Percentiles rank a stretch among this genome's conserved stretches.
phyloP scores from a whole-genome alignment of 2,113 vertebrate genomes.

The Collichthys lucidus region DNA sequence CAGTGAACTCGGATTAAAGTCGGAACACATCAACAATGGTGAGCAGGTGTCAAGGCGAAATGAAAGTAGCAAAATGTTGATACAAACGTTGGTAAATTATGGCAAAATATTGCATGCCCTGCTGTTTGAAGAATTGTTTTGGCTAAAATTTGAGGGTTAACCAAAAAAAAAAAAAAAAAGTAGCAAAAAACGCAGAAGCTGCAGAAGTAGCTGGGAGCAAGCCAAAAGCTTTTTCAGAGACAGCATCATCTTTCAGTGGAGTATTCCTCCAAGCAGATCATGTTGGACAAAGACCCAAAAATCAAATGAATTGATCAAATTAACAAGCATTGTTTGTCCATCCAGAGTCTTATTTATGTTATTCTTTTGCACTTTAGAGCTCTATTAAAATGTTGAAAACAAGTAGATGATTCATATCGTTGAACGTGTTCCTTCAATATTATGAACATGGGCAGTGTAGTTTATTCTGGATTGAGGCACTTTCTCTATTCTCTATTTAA shows the following conservation, averaged over 20 bases:
- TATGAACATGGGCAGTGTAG: neutral
- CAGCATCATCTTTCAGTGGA: neutral
- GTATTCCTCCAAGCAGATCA: too few relatives aligned
- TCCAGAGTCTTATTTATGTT: neutral
- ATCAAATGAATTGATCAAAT: neutral
- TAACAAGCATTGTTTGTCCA: neutral
- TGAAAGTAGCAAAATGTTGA: neutral
- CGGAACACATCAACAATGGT: too few relatives aligned
- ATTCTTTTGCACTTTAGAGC: neutral
- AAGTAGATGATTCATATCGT: neutral
- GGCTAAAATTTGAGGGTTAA: neutral
- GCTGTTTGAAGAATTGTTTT: neutral
- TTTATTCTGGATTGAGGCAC: neutral
- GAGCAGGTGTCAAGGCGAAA: neutral
- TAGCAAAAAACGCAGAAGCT: too few relatives aligned
- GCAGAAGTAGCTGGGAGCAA: neutral
- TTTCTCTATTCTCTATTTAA: neutral
- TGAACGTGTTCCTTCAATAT: neutral
- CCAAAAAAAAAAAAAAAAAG: too few relatives aligned
- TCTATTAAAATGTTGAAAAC: too few relatives aligned
- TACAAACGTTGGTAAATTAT: neutral
- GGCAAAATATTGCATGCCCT: neutral
- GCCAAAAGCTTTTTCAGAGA: neutral
- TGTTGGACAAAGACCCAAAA: too few relatives aligned
- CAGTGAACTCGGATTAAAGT: neutral